These are phyloP conservation scores for Bucorvus abyssinicus DNA, from an alignment of 2,797 vertebrate species.

Conservation along the genomic window DNA sequence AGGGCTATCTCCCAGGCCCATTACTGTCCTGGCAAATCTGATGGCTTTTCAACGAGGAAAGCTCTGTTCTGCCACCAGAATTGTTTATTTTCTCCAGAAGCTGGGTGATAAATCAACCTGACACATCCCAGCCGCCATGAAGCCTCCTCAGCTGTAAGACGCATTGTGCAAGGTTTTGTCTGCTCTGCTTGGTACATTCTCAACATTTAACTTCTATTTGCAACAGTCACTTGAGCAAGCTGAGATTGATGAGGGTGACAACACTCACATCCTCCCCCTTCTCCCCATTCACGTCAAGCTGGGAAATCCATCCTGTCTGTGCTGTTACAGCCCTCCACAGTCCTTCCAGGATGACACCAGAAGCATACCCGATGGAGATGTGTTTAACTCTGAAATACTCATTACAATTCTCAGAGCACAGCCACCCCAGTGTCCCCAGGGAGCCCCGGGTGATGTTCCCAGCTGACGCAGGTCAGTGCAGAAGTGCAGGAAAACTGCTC, in stretches of 20 bases:
- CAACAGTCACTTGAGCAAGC: neutral
- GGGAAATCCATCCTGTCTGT: neutral
- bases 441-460: neutral
- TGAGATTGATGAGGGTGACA: conserved; percentile 44
- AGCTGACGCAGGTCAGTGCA: neutral
- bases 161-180: neutral
- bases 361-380: neutral
- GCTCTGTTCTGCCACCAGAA: conserved; percentile 14
- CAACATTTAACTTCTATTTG: neutral
- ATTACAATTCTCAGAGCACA: neutral
- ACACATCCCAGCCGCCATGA: neutral
- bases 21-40: neutral
- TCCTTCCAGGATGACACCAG: neutral
- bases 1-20: neutral
- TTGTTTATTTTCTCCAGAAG: conserved; percentile 11
- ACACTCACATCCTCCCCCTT: neutral
- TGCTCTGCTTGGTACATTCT: neutral
- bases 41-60: neutral
- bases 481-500: neutral
- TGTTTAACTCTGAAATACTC: rapidly evolving
- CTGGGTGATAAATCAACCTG: conserved; percentile 56
- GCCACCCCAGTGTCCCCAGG: neutral
- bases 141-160: neutral
- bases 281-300: neutral
- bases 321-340: neutral